Conservation (phyloP, 2,113 vertebrate species). For the Hippolais icterina region DNA sequence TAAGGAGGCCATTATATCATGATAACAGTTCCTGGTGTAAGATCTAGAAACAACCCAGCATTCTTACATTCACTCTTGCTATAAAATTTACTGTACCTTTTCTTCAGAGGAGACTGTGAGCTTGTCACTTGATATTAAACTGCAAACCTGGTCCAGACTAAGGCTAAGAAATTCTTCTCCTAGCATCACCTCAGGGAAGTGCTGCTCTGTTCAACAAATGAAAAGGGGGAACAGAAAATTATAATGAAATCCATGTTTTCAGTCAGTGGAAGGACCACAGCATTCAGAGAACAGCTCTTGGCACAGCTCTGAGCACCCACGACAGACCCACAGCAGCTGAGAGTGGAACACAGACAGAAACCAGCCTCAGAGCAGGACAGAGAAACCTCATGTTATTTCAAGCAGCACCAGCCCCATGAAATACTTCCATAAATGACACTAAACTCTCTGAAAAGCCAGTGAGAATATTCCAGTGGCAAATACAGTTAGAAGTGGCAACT, state of each 20-base stretch:
- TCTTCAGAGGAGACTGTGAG: constrained; percentile 95
- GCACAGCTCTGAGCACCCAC: not conserved
- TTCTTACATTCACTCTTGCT: not conserved
- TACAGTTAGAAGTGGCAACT: not conserved
- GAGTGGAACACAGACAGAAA: not conserved
- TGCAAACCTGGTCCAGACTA: constrained; percentile 94
- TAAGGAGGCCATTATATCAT: not conserved
- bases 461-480: not conserved
- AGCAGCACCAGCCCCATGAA: not conserved
- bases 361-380: not conserved
- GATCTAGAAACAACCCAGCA: not conserved
- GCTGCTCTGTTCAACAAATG: constrained; percentile 88
- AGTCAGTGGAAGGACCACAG: not conserved
- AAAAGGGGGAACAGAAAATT: constrained; percentile 65
- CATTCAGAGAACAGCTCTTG: not conserved
- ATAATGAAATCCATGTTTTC: constrained; percentile 38
- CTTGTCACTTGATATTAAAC: constrained; percentile 95
- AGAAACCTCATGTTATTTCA: not conserved
- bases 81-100: constrained; percentile 81
- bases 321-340: not conserved
- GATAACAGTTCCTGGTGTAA: not conserved
- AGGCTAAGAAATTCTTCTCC: constrained; percentile 94
- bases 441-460: not conserved
- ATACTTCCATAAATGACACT: not conserved
- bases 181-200: constrained; percentile 94